A percentile compares a stretch with the other conserved stretches of the same genome.
Evolutionary conservation across 1,140 invertebrate species (phyloP).

Genomic region (Leptoteleia sp.): DNA sequence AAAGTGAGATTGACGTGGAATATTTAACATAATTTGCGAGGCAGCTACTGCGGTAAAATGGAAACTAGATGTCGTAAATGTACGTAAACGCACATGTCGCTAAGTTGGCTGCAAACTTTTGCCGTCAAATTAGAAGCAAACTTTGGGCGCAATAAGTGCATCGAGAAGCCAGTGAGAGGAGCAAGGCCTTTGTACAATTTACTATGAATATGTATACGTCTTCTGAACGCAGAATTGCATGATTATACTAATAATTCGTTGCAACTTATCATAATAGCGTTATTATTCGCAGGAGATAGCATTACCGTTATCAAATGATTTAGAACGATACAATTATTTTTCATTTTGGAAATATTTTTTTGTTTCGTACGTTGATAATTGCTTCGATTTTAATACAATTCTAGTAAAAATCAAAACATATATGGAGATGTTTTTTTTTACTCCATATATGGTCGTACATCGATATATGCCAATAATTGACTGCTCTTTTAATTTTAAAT

Average conservation of each 20-base stretch:
- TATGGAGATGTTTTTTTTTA: too few species aligned
- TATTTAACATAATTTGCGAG: constrained; percentile 47
- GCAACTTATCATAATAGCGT: background rate
- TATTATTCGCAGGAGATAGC: too few species aligned
- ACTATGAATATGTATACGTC: constrained; percentile 32
- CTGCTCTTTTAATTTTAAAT: too few species aligned
- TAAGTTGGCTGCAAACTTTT: constrained; percentile 55
- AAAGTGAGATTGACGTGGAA: constrained; percentile 15
- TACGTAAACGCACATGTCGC: constrained; percentile 59
- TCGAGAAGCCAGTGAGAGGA: constrained; percentile 44
- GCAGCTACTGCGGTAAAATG: constrained; percentile 36
- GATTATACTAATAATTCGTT: constrained; percentile 10
- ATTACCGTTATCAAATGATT: too few species aligned
- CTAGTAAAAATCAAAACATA: too few species aligned
- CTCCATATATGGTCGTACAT: too few species aligned
- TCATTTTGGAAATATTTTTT: too few species aligned
- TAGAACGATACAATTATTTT: too few species aligned
- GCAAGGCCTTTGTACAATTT: constrained; percentile 37
- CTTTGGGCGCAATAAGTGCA: constrained; percentile 40
- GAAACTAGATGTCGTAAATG: constrained; percentile 43
- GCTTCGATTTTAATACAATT: too few species aligned
- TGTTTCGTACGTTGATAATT: too few species aligned
- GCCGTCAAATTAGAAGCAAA: constrained; percentile 62
- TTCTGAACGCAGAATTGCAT: constrained; percentile 10
- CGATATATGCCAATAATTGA: too few species aligned